Percentiles rank a stretch among this genome's conserved stretches.
Conservation (phyloP, 2,113 vertebrate genomes). For the Pomatorhinus ruficollis region DNA sequence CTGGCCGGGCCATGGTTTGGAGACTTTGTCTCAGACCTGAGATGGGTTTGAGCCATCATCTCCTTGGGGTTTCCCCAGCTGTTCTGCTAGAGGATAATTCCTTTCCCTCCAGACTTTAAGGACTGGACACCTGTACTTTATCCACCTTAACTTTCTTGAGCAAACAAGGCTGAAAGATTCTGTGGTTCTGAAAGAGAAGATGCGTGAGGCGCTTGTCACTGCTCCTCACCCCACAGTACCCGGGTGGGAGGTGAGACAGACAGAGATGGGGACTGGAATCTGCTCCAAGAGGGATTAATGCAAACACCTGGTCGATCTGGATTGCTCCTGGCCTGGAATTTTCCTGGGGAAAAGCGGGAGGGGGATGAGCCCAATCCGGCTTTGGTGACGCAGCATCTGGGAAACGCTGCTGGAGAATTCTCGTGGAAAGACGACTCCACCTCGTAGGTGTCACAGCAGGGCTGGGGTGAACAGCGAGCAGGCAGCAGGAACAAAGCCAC, state of each 20-base stretch:
- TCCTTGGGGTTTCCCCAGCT: not conserved
- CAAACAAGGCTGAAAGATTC: not conserved
- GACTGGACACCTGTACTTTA: not conserved
- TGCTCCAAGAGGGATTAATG: not conserved
- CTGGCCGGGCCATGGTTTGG: not conserved
- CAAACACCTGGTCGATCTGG: not conserved
- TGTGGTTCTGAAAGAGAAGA: not conserved
- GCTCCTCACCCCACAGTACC: rapidly evolving
- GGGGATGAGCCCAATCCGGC: rapidly evolving
- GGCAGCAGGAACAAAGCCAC: constrained; percentile 11
- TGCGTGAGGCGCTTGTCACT: not conserved
- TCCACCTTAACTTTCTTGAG: not conserved
- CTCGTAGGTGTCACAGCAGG: not conserved
- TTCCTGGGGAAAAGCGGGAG: not conserved
- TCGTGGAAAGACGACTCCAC: not conserved
- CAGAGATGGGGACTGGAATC: not conserved
- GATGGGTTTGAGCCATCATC: not conserved
- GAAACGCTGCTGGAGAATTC: not conserved
- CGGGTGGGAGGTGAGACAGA: not conserved
- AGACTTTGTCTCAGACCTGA: not conserved
- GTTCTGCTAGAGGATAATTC: not conserved
- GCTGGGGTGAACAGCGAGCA: not conserved
- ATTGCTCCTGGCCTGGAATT: not conserved
- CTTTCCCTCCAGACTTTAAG: not conserved
- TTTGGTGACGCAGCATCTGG: rapidly evolving